Conservation (phyloP, 2,888 invertebrate species). For the Lypha dubia region DNA sequence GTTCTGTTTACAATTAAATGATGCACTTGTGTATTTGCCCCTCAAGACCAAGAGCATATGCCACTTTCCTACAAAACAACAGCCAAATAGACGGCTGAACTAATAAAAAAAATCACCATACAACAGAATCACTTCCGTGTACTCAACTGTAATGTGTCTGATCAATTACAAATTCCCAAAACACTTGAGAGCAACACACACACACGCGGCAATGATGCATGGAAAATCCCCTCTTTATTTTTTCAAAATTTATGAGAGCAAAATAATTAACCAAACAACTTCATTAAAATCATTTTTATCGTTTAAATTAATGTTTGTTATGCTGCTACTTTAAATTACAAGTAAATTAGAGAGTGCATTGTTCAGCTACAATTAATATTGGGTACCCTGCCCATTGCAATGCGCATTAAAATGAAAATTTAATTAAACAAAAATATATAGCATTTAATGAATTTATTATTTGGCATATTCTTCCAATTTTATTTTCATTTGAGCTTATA, state of each 20-base stretch:
- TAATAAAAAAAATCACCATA: conserved; percentile 1
- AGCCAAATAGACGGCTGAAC: background rate
- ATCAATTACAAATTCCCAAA: conserved; percentile 69
- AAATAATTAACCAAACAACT: conserved; percentile 43
- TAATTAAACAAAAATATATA: background rate
- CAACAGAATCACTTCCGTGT: conserved; percentile 31
- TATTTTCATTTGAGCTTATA: no score
- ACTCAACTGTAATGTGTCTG: conserved; percentile 44
- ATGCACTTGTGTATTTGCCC: background rate
- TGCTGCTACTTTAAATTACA: conserved; percentile 29
- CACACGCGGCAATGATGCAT: background rate
- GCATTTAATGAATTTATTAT: background rate
- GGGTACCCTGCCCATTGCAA: background rate
- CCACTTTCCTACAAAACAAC: conserved; percentile 5
- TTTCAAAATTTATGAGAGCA: conserved; percentile 10
- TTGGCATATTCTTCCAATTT: no score
- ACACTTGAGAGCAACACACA: conserved; percentile 51
- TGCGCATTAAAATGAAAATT: background rate
- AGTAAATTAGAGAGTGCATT: background rate
- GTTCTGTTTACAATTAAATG: conserved; percentile 2
- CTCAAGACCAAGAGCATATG: conserved; percentile 11
- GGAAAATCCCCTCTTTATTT: background rate
- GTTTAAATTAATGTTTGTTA: background rate
- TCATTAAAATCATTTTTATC: conserved; percentile 40
- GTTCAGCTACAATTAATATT: background rate